Percentiles rank a stretch among this genome's conserved stretches.
These are phyloP conservation scores for Cantharis lateralis DNA, from an alignment of 2,888 invertebrate species.

Conservation along the genomic window DNA sequence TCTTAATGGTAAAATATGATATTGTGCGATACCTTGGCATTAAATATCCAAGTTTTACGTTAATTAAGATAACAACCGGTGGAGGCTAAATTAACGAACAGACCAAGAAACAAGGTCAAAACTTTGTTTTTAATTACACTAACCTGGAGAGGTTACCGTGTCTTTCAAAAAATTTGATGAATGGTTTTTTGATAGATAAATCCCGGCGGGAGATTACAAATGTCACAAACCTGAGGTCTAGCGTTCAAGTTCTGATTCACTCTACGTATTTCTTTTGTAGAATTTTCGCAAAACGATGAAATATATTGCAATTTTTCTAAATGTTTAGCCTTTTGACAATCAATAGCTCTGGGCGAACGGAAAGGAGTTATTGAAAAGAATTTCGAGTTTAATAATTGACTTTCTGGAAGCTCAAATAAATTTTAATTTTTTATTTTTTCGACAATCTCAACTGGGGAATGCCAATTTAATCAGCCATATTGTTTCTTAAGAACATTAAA, in stretches of 20 bases:
- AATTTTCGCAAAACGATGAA: not conserved
- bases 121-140: not conserved
- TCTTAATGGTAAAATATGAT: not conserved
- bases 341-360: too few relatives aligned
- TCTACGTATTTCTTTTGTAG: not conserved
- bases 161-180: not conserved
- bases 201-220: not conserved
- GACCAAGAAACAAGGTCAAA: not conserved
- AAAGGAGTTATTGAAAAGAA: not conserved
- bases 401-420: not conserved
- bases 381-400: not conserved
- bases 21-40: not conserved
- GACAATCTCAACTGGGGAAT: too few relatives aligned
- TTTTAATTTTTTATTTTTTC: too few relatives aligned
- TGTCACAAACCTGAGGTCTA: not conserved
- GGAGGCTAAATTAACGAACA: not conserved
- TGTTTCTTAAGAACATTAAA: too few relatives aligned
- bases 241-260: not conserved
- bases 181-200: not conserved
- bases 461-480: too few relatives aligned
- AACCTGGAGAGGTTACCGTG: not conserved
- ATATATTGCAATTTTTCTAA: not conserved
- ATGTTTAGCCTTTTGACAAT: too few relatives aligned
- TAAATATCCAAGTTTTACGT: not conserved
- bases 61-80: not conserved